These are phyloP conservation scores for Willowsia nigromaculata DNA, from an alignment of 2,888 invertebrate species.

Conservation along the genomic window DNA sequence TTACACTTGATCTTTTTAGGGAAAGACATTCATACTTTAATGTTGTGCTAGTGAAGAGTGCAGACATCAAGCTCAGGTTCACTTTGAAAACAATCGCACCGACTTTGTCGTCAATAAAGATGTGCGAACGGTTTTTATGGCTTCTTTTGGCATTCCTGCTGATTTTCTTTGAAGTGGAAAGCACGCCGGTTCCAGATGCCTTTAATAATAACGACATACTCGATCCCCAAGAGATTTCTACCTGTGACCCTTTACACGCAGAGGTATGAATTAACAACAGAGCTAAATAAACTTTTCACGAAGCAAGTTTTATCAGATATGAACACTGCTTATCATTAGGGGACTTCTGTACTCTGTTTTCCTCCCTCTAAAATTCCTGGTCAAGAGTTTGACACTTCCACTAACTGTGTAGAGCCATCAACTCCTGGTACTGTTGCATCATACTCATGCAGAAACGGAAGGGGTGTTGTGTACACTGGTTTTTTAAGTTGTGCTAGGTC, in stretches of 20 bases:
- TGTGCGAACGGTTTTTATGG: not conserved
- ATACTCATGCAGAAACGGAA: slow-evolving; percentile 51
- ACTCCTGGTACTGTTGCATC: slow-evolving; percentile 58
- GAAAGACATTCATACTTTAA: too few species aligned
- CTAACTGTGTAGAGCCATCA: slow-evolving; percentile 47
- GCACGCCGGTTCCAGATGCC: not conserved
- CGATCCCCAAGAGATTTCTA: not conserved
- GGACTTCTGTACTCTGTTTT: slow-evolving; percentile 58
- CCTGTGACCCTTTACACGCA: slow-evolving; percentile 46
- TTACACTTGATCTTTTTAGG: too few species aligned
- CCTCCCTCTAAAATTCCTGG: slow-evolving; percentile 7
- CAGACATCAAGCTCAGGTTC: too few species aligned
- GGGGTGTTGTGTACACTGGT: slow-evolving; percentile 41
- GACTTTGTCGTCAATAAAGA: too few species aligned
- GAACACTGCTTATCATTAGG: slow-evolving; percentile 17
- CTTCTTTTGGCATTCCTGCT: not conserved
- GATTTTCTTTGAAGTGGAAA: not conserved
- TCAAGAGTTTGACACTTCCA: slow-evolving; percentile 11
- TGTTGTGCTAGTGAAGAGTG: too few species aligned
- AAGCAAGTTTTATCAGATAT: too few species aligned
- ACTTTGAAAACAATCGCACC: too few species aligned
- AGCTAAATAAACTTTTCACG: too few species aligned
- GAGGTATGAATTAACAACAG: not conserved
- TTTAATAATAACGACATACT: not conserved
- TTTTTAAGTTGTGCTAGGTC: slow-evolving; percentile 39